Conservation (phyloP, 2,113 vertebrate genomes). For the Cynocephalus volans region DNA sequence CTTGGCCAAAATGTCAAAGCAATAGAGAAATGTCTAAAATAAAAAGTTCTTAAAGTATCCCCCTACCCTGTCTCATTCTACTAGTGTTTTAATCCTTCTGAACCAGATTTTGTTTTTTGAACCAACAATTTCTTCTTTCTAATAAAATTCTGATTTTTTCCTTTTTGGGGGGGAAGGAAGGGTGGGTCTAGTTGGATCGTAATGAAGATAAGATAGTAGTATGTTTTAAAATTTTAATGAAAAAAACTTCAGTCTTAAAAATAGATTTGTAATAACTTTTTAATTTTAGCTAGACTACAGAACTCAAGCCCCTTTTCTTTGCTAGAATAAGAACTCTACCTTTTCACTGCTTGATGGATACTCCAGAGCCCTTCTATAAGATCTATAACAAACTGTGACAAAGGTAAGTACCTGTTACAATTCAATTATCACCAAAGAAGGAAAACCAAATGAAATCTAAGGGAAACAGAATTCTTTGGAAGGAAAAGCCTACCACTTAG, state of each 20-base stretch:
- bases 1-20: neutral
- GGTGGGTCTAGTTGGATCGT: neutral
- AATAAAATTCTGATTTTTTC: slow-evolving; percentile 17
- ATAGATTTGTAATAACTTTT: slow-evolving; percentile 3
- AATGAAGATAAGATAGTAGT: neutral
- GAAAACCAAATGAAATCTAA: neutral
- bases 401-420: neutral
- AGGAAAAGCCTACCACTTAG: neutral
- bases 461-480: neutral
- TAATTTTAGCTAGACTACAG: neutral
- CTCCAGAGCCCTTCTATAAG: neutral
- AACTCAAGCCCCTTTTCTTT: neutral
- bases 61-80: neutral
- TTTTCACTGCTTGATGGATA: neutral
- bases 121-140: slow-evolving; percentile 25
- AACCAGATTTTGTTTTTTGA: slow-evolving; percentile 1
- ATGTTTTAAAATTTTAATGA: neutral
- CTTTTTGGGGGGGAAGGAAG: neutral
- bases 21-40: neutral
- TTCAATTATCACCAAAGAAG: neutral
- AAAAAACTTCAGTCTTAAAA: slow-evolving; percentile 42
- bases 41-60: neutral
- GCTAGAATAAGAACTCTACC: neutral
- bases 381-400: neutral
- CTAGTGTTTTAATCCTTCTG: slow-evolving; percentile 10